Percentiles rank a stretch among this genome's conserved stretches.
These are phyloP conservation scores for Stenodera caucasica DNA, from an alignment of 2,888 invertebrate genomes.

Conservation along the genomic window DNA sequence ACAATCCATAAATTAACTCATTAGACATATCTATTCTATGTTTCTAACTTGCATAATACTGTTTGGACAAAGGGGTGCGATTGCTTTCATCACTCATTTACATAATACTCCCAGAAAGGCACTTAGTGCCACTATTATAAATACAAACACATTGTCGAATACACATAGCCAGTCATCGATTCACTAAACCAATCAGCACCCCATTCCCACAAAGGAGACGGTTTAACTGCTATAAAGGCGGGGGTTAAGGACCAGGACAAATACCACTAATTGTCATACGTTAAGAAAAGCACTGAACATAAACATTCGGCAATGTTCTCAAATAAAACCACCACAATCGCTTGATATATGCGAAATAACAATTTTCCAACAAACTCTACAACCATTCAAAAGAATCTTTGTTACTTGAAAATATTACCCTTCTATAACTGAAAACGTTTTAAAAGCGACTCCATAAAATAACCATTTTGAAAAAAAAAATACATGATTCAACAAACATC, in stretches of 20 bases:
- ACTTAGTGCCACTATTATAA: constrained; percentile 50
- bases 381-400: constrained; percentile 39
- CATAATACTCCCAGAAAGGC: constrained; percentile 51
- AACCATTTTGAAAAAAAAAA: constrained; percentile 37
- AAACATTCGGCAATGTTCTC: constrained; percentile 21
- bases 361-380: constrained; percentile 32
- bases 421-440: constrained; percentile 40
- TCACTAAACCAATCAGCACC: constrained; percentile 39
- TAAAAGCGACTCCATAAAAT: constrained; percentile 38
- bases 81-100: constrained; percentile 51
- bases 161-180: constrained; percentile 41
- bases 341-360: constrained; percentile 40
- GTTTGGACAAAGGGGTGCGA: constrained; percentile 53
- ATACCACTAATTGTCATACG: constrained; percentile 10
- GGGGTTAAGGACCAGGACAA: constrained; percentile 12
- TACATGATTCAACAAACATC: constrained; percentile 11
- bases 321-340: constrained; percentile 30
- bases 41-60: constrained; percentile 49
- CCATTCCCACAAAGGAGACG: constrained; percentile 8
- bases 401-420: constrained; percentile 39
- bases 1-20: constrained; percentile 56
- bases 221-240: not conserved
- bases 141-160: constrained; percentile 42
- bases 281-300: constrained; percentile 19
- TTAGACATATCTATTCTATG: constrained; percentile 49